These are phyloP conservation scores for Tricholaema leucomelas DNA, from an alignment of 2,113 vertebrate species.

Conservation along the genomic window DNA sequence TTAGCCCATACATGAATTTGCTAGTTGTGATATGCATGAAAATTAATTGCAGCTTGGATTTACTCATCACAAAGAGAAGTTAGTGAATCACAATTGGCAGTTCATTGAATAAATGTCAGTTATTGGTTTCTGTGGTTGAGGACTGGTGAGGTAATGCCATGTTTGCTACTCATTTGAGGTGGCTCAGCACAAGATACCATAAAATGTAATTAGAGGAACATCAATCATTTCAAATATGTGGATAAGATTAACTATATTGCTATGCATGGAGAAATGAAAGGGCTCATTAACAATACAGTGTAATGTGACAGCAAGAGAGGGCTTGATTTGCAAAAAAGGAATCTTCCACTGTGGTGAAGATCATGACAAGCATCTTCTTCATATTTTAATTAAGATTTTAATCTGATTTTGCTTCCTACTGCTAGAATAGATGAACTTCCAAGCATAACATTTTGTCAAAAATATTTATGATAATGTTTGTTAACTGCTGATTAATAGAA, in stretches of 20 bases:
- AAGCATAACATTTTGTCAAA: constrained; percentile 18
- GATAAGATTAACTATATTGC: constrained; percentile 69
- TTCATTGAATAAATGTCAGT: constrained; percentile 76
- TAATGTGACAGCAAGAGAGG: constrained; percentile 41
- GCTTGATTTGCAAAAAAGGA: constrained; percentile 27
- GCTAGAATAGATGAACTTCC: constrained; percentile 36
- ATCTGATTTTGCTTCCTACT: constrained; percentile 38
- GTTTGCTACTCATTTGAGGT: constrained; percentile 67
- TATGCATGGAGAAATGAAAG: constrained; percentile 33
- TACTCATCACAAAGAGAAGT: constrained; percentile 72
- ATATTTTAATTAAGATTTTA: constrained; percentile 63
- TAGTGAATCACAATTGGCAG: constrained; percentile 75
- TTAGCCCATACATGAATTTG: constrained; percentile 5
- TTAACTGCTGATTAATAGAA: constrained; percentile 32
- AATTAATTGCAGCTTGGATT: constrained; percentile 72
- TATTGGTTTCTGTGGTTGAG: constrained; percentile 69
- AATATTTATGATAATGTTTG: constrained; percentile 29
- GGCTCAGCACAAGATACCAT: constrained; percentile 44
- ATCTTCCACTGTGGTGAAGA: constrained; percentile 23
- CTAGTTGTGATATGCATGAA: constrained; percentile 51
- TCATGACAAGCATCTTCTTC: constrained; percentile 36
- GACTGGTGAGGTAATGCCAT: constrained; percentile 54
- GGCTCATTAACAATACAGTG: constrained; percentile 58
- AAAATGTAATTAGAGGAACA: constrained; percentile 67
- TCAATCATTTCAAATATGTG: constrained; percentile 54